Evolutionary conservation across 2,113 vertebrate species (phyloP).

Genomic region (Pelobates fuscus): DNA sequence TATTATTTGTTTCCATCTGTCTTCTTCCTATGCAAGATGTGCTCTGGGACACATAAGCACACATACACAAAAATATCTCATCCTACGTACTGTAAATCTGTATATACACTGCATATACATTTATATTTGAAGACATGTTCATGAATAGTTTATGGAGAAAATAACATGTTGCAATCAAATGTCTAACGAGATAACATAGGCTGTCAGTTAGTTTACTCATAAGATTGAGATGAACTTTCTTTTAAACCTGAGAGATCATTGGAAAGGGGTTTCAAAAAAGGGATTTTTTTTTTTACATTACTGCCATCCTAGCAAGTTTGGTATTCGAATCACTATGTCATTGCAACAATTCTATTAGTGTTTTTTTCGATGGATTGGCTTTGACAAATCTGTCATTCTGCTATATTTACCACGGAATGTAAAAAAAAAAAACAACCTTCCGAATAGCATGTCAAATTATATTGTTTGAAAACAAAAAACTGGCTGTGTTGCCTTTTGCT

Average conservation of each 20-base stretch:
- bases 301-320: background rate
- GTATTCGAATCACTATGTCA: conserved; percentile 11
- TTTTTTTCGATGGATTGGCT: background rate
- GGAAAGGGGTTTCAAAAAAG: background rate
- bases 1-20: no score
- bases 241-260: conserved; percentile 19
- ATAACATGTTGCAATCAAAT: conserved; percentile 9
- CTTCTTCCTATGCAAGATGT: no score
- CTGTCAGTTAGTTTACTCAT: conserved; percentile 30
- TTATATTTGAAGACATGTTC: background rate
- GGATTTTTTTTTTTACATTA: conserved; percentile 10
- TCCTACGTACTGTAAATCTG: no score
- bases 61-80: no score
- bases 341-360: conserved; percentile 41
- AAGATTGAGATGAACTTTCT: conserved; percentile 42
- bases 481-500: background rate
- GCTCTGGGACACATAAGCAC: no score
- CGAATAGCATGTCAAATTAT: conserved; percentile 43
- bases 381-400: conserved; percentile 40
- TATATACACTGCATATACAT: background rate
- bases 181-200: conserved; percentile 23
- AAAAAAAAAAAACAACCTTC: conserved; percentile 14
- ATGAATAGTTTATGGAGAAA: conserved; percentile 16
- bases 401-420: conserved; percentile 5
- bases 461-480: conserved; percentile 38